Conservation (phyloP, 2,113 vertebrate species). For the Elachura formosa region DNA sequence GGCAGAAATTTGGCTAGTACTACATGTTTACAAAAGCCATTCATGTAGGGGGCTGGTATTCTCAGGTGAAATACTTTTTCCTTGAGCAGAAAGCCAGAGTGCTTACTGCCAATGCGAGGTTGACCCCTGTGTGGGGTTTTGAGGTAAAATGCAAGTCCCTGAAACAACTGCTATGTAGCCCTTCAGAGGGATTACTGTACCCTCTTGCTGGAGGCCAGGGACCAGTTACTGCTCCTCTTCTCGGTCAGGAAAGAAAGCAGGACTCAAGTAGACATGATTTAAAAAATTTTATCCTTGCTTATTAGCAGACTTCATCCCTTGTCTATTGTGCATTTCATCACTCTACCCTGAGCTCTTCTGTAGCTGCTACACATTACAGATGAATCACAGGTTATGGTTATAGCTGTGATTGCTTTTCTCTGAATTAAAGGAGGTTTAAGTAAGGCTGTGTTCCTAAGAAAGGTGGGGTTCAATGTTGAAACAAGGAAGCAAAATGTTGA, state of each 20-base stretch:
- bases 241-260: not conserved
- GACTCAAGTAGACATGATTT: not conserved
- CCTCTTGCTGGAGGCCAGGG: not conserved
- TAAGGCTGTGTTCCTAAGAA: not conserved
- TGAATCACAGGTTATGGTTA: not conserved
- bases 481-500: not conserved
- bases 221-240: not conserved
- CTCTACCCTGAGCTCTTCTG: not conserved
- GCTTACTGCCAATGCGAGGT: not conserved
- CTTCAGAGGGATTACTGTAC: not conserved
- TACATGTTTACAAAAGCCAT: not conserved
- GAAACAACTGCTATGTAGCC: not conserved
- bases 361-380: not conserved
- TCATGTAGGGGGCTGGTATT: not conserved
- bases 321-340: not conserved
- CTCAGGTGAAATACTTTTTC: not conserved
- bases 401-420: not conserved
- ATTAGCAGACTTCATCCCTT: not conserved
- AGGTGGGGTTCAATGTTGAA: not conserved
- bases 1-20: constrained; percentile 11
- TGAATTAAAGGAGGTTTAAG: not conserved
- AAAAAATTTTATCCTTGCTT: not conserved
- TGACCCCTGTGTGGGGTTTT: not conserved
- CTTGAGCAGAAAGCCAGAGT: not conserved
- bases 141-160: not conserved